Evolutionary conservation across 2,888 invertebrate genomes (phyloP).

Genomic region (Microctonus hyperodae): DNA sequence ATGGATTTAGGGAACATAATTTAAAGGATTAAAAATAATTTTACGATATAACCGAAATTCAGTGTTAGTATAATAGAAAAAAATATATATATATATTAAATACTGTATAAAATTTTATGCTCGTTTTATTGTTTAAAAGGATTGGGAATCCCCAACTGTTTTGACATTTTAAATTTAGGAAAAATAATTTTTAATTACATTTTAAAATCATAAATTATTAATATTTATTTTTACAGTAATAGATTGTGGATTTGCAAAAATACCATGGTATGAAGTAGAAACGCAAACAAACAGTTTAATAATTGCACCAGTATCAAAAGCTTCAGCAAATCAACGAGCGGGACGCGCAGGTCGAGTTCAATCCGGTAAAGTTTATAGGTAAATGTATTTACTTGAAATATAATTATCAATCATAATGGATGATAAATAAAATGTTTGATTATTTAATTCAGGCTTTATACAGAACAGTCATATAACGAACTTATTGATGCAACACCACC

Average conservation of each 20-base stretch:
- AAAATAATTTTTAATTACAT: neutral
- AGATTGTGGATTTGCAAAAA: conserved; percentile 95
- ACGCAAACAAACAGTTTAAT: conserved; percentile 86
- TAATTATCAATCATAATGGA: neutral
- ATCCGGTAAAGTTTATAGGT: conserved; percentile 86
- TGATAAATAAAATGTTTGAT: neutral
- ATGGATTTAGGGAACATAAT: no score
- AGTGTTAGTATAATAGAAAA: no score
- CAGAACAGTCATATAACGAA: conserved; percentile 78
- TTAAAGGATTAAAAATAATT: neutral
- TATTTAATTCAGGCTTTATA: conserved; percentile 70
- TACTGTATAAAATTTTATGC: no score
- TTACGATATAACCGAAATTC: neutral
- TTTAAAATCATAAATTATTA: neutral
- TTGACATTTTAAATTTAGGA: no score
- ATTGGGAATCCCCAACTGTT: neutral
- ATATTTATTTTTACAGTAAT: conserved; percentile 61
- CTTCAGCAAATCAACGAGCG: conserved; percentile 90
- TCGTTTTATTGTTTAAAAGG: no score
- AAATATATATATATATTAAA: no score
- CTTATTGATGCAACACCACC: conserved; percentile 80
- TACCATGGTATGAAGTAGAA: conserved; percentile 86
- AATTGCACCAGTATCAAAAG: conserved; percentile 82
- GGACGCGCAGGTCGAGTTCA: conserved; percentile 89
- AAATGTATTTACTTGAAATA: conserved; percentile 27